Conservation (phyloP, 2,888 invertebrate species). For the Drosophila emarginata region DNA sequence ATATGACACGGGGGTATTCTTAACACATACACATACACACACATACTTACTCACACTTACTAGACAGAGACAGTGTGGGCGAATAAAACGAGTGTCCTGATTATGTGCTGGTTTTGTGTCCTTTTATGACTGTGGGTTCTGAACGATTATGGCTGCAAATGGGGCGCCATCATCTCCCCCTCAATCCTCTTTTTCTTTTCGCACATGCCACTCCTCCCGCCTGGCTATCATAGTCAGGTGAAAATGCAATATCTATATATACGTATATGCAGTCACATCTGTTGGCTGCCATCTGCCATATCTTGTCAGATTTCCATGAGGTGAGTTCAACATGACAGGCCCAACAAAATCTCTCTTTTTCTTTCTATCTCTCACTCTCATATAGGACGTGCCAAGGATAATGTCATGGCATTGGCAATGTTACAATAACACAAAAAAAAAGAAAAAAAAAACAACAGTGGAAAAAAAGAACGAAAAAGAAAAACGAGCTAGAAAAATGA, state of each 20-base stretch:
- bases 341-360: constrained; percentile 1
- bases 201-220: not conserved
- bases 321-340: constrained; percentile 64
- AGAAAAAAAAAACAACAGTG: not conserved
- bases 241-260: constrained; percentile 51
- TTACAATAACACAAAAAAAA: constrained; percentile 6
- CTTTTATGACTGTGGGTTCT: constrained; percentile 54
- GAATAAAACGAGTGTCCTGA: constrained; percentile 30
- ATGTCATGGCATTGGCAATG: constrained; percentile 47
- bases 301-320: constrained; percentile 66
- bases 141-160: constrained; percentile 62
- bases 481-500: not conserved
- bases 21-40: constrained; percentile 19
- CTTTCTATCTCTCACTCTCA: not conserved
- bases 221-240: not conserved
- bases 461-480: not conserved
- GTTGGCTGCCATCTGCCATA: constrained; percentile 58
- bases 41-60: constrained; percentile 7
- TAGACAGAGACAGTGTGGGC: not conserved
- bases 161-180: constrained; percentile 9
- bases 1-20: constrained; percentile 2
- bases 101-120: constrained; percentile 61
- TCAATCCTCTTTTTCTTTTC: not conserved
- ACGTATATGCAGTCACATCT: constrained; percentile 22
- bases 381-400: constrained; percentile 71